Base-by-base conservation (phyloP, 1,140 invertebrate species). In the Camponotus pennsylvanicus region DNA sequence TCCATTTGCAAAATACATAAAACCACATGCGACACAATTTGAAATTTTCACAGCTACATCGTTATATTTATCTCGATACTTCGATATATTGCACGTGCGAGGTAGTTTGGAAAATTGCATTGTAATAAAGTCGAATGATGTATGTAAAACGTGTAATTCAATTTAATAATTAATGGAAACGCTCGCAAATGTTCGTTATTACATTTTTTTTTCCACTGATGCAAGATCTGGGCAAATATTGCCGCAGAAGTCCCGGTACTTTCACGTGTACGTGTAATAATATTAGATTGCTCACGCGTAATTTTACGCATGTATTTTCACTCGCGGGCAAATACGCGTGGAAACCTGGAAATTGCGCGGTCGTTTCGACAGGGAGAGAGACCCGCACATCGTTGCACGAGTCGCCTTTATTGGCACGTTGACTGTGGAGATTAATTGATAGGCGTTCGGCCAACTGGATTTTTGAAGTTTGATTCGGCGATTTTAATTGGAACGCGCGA, bases 341-440 rank as follows among this genome's bases (percentile, higher is more conserved):
- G 64, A 69, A 79, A 80, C 63, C 83, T 57, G 84, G 84, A 42
- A 80, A 83, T 83, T 73, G 79, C 55, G 79, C 69, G 79, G 67
- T 82, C 55, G 66, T 57, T 64, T 52, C 21, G 84, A 70, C 63
- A 66, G 52, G 27, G 70, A 21, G 67, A 21, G 67, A 71, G 66
- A 61, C 79, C 55, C 63, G 40, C 55, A 83, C 76, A 52, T 52
- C 61, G 71, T 84, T 84, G 69, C 82, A 71, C 64, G 64, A 18
- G 76, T 59, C 76, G 84, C 76, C 84, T 79, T 86, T 86, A 86
- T 86, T 80, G 84, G 84, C 84, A 66, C 76, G 76, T 86, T 79
- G 84, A 86, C 76, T 77, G 76, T 76, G 76, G 76, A 70, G 76
- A 63, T 86, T 82, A 86, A 86, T 86, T 82, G 85, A 86, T 83